A percentile compares a stretch with the other conserved stretches of the same genome.
These are phyloP conservation scores for Corvus cornix DNA, from an alignment of 2,113 vertebrate genomes.

Conservation along the genomic window DNA sequence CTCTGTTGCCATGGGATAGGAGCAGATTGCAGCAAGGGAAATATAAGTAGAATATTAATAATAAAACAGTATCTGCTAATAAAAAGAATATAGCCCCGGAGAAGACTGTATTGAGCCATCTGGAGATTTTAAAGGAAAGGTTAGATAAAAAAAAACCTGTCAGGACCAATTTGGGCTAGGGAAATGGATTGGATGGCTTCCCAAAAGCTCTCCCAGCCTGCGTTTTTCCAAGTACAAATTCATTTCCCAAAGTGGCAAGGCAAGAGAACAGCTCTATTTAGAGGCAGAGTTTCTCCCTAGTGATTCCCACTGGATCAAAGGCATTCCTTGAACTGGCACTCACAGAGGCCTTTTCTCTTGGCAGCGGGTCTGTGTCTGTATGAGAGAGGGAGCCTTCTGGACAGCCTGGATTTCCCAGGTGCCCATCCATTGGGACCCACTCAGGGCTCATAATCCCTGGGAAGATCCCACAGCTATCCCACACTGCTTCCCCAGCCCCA, in stretches of 20 bases:
- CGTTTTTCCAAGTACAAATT: constrained; percentile 43
- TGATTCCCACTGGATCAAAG: constrained; percentile 31
- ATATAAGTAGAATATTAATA: background rate
- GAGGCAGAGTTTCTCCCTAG: constrained; percentile 13
- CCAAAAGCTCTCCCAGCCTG: constrained; percentile 28
- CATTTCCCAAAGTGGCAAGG: constrained; percentile 59
- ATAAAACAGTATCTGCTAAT: background rate
- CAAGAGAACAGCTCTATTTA: constrained; percentile 27
- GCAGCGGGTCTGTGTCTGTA: background rate
- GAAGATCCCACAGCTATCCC: background rate
- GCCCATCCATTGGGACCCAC: background rate
- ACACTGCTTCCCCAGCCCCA: background rate
- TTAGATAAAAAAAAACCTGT: constrained; percentile 39
- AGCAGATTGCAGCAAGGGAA: background rate
- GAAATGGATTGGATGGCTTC: constrained; percentile 48
- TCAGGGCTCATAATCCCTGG: background rate
- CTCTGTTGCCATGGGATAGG: background rate
- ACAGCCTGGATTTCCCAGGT: background rate
- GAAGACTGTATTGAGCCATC: constrained; percentile 32
- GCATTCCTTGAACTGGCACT: constrained; percentile 23
- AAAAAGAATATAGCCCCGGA: constrained; percentile 8
- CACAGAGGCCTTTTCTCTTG: background rate
- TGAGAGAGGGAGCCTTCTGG: background rate
- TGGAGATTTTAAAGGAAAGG: constrained; percentile 59
- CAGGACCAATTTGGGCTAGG: constrained; percentile 24